These are phyloP conservation scores for Lycaena phlaeas DNA, from an alignment of 2,888 invertebrate species.

Conservation along the genomic window DNA sequence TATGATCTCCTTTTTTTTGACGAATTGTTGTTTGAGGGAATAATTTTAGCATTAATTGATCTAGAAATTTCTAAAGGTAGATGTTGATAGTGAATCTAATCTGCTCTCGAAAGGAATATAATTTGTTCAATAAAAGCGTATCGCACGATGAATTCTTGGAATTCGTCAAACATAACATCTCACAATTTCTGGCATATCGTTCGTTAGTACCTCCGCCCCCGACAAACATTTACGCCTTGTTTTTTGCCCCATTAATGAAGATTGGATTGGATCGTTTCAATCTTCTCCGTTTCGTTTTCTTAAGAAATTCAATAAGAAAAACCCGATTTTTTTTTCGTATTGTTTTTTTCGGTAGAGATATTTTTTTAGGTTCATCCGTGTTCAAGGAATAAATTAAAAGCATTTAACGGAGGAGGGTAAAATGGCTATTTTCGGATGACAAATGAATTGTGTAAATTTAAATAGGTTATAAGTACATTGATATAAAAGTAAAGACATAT, in stretches of 20 bases:
- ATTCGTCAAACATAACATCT: not conserved
- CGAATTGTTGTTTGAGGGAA: too few relatives aligned
- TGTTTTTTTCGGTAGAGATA: not conserved
- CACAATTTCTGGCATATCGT: constrained; percentile 3
- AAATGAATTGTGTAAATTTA: too few relatives aligned
- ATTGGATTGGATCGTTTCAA: constrained; percentile 26
- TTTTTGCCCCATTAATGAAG: constrained; percentile 25
- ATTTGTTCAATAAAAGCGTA: too few relatives aligned
- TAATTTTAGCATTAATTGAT: too few relatives aligned
- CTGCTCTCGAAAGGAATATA: too few relatives aligned
- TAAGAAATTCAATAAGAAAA: constrained; percentile 15
- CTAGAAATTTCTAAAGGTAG: too few relatives aligned
- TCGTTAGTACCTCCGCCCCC: constrained; percentile 7
- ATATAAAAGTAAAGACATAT: too few relatives aligned
- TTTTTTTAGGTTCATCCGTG: not conserved
- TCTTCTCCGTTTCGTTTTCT: constrained; percentile 14
- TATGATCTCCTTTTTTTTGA: too few relatives aligned
- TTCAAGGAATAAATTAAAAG: not conserved
- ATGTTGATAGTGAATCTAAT: too few relatives aligned
- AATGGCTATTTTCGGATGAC: constrained; percentile 1
- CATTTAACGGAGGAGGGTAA: not conserved
- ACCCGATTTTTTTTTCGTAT: constrained; percentile 5
- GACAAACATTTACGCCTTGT: constrained; percentile 8
- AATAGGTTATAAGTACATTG: too few relatives aligned
- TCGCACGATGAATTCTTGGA: too few relatives aligned